Conservation (phyloP, 2,797 vertebrate genomes). For the Hippoglossus hippoglossus region DNA sequence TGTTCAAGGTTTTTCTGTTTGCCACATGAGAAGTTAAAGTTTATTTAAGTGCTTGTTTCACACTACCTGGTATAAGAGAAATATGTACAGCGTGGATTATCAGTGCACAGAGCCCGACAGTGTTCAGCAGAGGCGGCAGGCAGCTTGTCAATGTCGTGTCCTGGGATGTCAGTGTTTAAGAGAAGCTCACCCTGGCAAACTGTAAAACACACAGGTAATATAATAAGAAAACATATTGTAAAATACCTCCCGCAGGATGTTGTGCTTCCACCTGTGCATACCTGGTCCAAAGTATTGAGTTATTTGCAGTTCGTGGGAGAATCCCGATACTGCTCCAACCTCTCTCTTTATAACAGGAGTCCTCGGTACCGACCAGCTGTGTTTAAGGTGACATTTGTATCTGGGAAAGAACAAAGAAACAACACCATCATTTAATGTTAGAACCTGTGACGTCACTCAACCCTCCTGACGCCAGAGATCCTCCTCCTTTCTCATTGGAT, state of each 20-base stretch:
- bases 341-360: slow-evolving; percentile 20
- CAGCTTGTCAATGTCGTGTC: neutral
- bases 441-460: neutral
- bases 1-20: neutral
- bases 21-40: neutral
- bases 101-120: slow-evolving; percentile 69
- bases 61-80: slow-evolving; percentile 58
- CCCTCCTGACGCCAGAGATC: too few relatives aligned
- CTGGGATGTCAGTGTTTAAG: slow-evolving; percentile 37
- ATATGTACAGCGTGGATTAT: slow-evolving; percentile 68
- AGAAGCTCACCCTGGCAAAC: slow-evolving; percentile 56
- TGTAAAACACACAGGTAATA: slow-evolving; percentile 5
- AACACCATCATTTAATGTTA: neutral
- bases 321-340: slow-evolving; percentile 62
- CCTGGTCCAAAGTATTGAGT: slow-evolving; percentile 3
- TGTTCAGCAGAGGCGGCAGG: slow-evolving; percentile 61
- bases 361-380: slow-evolving; percentile 59
- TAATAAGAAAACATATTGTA: neutral
- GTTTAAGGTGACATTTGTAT: slow-evolving; percentile 77
- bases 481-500: neutral
- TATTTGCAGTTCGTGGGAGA: slow-evolving; percentile 42
- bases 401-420: slow-evolving; percentile 63
- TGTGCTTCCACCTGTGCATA: slow-evolving; percentile 4
- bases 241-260: neutral
- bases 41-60: neutral